A percentile compares a stretch with the other conserved stretches of the same genome.
Conservation (phyloP, 1,140 invertebrate species). For the Helicorthomorpha holstii region DNA sequence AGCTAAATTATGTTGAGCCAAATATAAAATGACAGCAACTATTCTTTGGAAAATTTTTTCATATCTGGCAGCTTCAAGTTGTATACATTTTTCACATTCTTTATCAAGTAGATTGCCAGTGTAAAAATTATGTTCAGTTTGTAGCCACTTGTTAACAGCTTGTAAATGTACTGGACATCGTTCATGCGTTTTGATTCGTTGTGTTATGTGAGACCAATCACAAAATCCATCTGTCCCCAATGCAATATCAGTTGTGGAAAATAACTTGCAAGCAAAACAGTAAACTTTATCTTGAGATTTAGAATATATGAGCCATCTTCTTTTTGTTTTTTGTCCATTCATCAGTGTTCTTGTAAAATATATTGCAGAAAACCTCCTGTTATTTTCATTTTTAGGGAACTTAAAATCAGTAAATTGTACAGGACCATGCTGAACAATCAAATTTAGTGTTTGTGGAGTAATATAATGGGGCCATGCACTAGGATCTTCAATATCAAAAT, state of each 20-base stretch:
- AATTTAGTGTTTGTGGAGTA: no score
- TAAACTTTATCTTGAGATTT: background rate
- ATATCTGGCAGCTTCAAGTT: background rate
- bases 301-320: background rate
- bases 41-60: background rate
- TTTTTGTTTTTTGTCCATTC: no score
- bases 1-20: constrained; percentile 1
- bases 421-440: no score
- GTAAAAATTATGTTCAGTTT: background rate
- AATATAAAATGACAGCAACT: constrained; percentile 2
- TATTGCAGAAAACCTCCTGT: no score
- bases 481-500: no score
- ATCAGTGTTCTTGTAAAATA: no score
- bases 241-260: background rate
- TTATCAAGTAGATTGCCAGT: no score
- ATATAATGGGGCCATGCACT: no score
- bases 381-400: no score
- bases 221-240: background rate
- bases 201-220: background rate
- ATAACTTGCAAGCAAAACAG: background rate
- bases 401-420: no score
- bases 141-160: background rate
- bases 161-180: background rate
- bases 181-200: background rate
- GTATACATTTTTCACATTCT: background rate